Evolutionary conservation across 2,113 vertebrate species (phyloP).

Genomic region (Sus scrofa): DNA sequence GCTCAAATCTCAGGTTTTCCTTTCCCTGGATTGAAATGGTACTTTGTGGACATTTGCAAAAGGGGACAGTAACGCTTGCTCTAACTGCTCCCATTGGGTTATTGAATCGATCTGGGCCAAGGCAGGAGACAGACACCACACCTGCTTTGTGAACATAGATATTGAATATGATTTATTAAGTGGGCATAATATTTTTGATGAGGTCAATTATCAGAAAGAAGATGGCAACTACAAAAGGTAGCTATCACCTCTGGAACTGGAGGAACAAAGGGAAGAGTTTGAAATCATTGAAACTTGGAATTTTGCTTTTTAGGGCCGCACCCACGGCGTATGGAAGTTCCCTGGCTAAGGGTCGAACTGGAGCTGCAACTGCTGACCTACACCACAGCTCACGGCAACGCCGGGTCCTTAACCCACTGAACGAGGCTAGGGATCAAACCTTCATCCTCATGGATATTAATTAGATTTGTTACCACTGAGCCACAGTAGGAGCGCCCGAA

Average conservation of each 20-base stretch:
- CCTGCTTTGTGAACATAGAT: not conserved
- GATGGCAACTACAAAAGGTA: not conserved
- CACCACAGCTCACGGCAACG: too few relatives aligned
- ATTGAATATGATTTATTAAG: not conserved
- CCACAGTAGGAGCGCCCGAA: too few relatives aligned
- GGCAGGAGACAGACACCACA: not conserved
- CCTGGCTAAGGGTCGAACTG: too few relatives aligned
- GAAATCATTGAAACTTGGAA: not conserved
- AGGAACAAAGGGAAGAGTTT: not conserved
- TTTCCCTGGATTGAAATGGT: not conserved
- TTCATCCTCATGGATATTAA: too few relatives aligned
- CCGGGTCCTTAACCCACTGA: too few relatives aligned
- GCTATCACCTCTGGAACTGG: not conserved
- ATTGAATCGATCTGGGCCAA: not conserved
- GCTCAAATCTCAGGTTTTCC: not conserved
- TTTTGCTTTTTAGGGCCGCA: too few relatives aligned
- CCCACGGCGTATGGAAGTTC: too few relatives aligned
- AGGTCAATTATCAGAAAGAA: not conserved
- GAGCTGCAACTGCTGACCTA: too few relatives aligned
- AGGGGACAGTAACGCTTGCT: not conserved
- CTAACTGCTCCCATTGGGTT: not conserved
- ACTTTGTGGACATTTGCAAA: not conserved
- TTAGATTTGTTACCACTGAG: too few relatives aligned
- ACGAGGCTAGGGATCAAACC: too few relatives aligned
- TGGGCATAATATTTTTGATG: not conserved